Base-by-base conservation (phyloP, 1,140 invertebrate species). In the Bathynomus jamesi region DNA sequence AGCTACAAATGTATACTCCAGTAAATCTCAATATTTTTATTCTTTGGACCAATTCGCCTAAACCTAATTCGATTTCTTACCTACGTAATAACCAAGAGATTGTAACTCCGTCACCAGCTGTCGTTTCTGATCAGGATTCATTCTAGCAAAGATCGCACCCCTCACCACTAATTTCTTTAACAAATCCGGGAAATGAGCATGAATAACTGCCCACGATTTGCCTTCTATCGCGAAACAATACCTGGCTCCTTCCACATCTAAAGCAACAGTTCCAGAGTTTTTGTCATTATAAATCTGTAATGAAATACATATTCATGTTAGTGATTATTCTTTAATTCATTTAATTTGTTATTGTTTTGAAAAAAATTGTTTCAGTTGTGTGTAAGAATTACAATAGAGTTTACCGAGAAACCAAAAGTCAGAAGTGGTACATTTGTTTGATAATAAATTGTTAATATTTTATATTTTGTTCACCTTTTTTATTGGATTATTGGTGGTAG, bases 41-140 rank as follows among this genome's bases (percentile, higher is more conserved):
- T 5, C 21, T 40, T 40, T 40, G 7, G 32, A 40, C 7, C 7
- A 40, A 8, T 8, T 40, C 32, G 32, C 7, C 32, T 53, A 53
- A 53, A 53, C 13, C 40, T 53, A 13, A 17, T 46, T 71, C 61
- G n/a, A n/a, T 66, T 70, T 81, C 86, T 81, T 76, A 87, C 87
- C 90, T 73, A 92, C 90, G 69, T 89, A 87, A 78, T 91, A 91
- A 67, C 90, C 92, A 10, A 96, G 83, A 30, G 86, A 86, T 82
- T 98, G 94, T 10, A 98, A 82, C 70, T 88, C 85, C 78, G 92
- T 90, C 24, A 98, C 87, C 13, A 98, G 83, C 79, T 96, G 91
- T 74, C 94, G 93, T 82, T 98, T 98, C 83, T 98, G 95, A 75
- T 98, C 94, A 0, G 96, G 95, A 40, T 91, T 91, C 90, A 98